Evolutionary conservation across 2,113 vertebrate species (phyloP), one percentile per base, ranked within the genome.

Genomic region (Colaptes auratus): DNA sequence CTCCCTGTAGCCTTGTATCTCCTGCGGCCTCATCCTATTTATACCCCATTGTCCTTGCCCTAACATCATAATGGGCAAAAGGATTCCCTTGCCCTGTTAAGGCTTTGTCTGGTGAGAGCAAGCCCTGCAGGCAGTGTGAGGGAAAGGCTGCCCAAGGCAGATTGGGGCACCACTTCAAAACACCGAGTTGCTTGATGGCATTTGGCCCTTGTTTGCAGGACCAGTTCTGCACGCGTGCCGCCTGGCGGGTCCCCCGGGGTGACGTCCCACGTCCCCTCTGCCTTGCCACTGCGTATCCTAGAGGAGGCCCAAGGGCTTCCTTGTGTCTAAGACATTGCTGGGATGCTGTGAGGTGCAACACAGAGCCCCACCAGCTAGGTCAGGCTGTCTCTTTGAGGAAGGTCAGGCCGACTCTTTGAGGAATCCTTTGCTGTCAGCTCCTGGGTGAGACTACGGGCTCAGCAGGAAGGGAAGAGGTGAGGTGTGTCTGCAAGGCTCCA

Each of bases 141-240:
- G 61, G 73, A 44, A 87, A 88, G 48, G 76, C 89, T 88, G 72
- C 39, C 73, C 8, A 30, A 53, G 64, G 30, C 28, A 69, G 73
- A 91, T 7, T 71, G 82, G 56, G 72, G 84, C 78, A 79, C 82
- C 89, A 71, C 85, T 93, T 95, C 92, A 92, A 91, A 96, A 88
- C 93, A 85, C 13, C 71, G 67, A 69, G 91, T 86, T 81, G 83
- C 48, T 9, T 1, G 39, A 88, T 69, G 36, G 50, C 88, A 86
- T 65, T 8, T 61, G 39, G 88, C 50, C 58, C 67, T 77, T 0
- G 0, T 88, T 67, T 1, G 6, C 25, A 64, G 72, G 91, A 93
- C 85, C 44, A 82, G 91, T 78, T 94, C 89, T 86, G 69, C 42
- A 42, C 69, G 63, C 16, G 4, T 0, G 0, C 67, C 88, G 61